phyloP scores from a whole-genome alignment of 2,113 vertebrate species.

The Pimephales promelas region DNA sequence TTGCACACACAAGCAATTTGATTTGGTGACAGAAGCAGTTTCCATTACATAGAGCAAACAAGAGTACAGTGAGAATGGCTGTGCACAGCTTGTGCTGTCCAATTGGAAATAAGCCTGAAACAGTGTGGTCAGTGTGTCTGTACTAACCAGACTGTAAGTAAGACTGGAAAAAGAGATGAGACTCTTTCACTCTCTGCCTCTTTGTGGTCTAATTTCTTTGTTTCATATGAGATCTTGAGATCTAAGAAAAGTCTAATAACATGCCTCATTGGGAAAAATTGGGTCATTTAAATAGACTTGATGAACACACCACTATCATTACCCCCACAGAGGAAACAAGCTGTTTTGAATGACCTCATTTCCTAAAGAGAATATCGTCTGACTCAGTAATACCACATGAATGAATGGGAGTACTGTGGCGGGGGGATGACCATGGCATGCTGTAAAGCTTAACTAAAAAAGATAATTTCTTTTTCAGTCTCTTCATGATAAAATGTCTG shows the following conservation, averaged over 20 bases:
- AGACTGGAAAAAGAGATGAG: slow-evolving; percentile 8
- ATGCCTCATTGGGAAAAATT: slow-evolving; percentile 27
- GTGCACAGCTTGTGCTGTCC: not conserved
- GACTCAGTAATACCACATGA: slow-evolving; percentile 3
- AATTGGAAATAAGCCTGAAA: not conserved
- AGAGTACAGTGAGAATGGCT: not conserved
- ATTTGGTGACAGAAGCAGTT: too few species aligned
- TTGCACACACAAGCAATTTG: too few species aligned
- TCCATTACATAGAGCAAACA: too few species aligned
- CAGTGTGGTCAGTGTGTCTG: slow-evolving; percentile 28
- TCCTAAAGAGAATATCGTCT: slow-evolving; percentile 23
- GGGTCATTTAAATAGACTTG: slow-evolving; percentile 3
- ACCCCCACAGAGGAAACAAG: slow-evolving; percentile 8
- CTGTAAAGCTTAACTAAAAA: slow-evolving; percentile 17
- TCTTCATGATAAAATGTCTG: slow-evolving; percentile 79
- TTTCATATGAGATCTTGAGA: not conserved
- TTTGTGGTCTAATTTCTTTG: not conserved
- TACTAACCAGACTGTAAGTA: not conserved
- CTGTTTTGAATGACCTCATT: slow-evolving; percentile 32
- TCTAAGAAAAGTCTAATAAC: slow-evolving; percentile 15
- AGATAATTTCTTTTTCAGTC: slow-evolving; percentile 66
- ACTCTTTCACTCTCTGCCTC: not conserved
- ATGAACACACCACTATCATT: not conserved
- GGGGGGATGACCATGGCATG: not conserved
- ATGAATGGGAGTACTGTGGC: not conserved